Percentiles rank a stretch among this genome's conserved stretches.
These are phyloP conservation scores for Xiphophorus birchmanni DNA, from an alignment of 2,797 vertebrate species.

Conservation along the genomic window DNA sequence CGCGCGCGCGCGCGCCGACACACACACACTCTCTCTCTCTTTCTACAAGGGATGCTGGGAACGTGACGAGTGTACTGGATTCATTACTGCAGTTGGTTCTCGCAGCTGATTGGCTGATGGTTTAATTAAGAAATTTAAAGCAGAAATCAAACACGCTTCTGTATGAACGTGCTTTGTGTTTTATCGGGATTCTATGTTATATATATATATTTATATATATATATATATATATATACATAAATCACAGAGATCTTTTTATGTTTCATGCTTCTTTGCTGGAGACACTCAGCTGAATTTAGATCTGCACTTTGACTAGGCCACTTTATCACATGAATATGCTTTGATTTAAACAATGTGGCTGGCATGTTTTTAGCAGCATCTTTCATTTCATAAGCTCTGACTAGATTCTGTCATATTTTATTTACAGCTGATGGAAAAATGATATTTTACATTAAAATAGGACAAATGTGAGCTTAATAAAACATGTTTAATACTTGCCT, in stretches of 20 bases:
- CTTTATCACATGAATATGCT: background rate
- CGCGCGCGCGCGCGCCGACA: fast-evolving
- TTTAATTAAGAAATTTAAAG: constrained; percentile 2
- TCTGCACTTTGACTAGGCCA: background rate
- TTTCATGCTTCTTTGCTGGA: background rate
- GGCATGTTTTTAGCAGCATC: background rate
- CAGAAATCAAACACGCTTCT: background rate
- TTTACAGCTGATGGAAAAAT: background rate
- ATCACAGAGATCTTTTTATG: background rate
- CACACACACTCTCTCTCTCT: constrained; percentile 1
- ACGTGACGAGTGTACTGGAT: constrained; percentile 57
- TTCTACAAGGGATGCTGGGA: constrained; percentile 81
- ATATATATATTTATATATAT: too few relatives aligned
- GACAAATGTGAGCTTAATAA: background rate
- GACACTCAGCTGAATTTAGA: background rate
- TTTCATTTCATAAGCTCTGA: background rate
- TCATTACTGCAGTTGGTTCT: constrained; percentile 58
- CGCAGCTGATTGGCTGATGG: constrained; percentile 37
- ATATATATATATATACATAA: too few relatives aligned
- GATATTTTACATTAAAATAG: background rate
- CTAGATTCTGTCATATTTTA: background rate
- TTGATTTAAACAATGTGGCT: background rate
- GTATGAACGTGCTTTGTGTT: background rate
- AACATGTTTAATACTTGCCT: background rate
- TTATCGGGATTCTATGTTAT: background rate